Evolutionary conservation across 1,140 invertebrate species (phyloP).

Genomic region (Drosophila hydei): DNA sequence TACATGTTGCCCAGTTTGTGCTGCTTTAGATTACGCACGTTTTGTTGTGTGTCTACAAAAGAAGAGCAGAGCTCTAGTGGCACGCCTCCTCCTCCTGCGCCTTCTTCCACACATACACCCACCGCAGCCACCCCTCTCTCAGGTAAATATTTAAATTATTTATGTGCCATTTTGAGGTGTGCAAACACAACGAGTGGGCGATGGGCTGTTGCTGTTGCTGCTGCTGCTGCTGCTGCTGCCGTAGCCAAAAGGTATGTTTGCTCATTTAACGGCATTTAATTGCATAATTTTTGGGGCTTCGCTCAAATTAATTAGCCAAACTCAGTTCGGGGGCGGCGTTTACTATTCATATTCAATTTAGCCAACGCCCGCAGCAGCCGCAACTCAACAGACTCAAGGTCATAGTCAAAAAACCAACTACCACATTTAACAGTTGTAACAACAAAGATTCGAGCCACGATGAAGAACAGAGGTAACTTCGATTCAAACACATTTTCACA

Average conservation of each 20-base stretch:
- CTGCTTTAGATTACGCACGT: conserved; percentile 73
- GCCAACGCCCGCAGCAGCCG: conserved; percentile 7
- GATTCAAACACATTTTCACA: conserved; percentile 30
- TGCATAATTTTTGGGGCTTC: conserved; percentile 68
- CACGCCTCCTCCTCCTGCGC: conserved; percentile 2
- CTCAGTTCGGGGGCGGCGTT: background rate
- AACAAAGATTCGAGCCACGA: conserved; percentile 8
- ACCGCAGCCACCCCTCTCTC: background rate
- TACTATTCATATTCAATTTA: conserved; percentile 7
- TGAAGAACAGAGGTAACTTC: conserved; percentile 8
- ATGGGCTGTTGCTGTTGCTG: background rate
- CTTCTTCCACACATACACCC: background rate
- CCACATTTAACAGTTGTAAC: conserved; percentile 11
- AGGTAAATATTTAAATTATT: conserved; percentile 76
- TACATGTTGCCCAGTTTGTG: conserved; percentile 14
- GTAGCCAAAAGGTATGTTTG: conserved; percentile 55
- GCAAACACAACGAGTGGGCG: conserved; percentile 46
- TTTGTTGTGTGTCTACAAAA: conserved; percentile 47
- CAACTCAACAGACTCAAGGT: conserved; percentile 5
- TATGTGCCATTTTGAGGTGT: conserved; percentile 73
- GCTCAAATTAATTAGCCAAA: conserved; percentile 42
- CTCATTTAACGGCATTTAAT: conserved; percentile 73
- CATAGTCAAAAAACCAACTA: background rate
- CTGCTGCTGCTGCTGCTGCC: conserved; percentile 2
- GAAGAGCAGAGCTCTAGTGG: background rate